Base-by-base conservation (phyloP, 2,888 invertebrate species). In the Aporophyla lueneburgensis region DNA sequence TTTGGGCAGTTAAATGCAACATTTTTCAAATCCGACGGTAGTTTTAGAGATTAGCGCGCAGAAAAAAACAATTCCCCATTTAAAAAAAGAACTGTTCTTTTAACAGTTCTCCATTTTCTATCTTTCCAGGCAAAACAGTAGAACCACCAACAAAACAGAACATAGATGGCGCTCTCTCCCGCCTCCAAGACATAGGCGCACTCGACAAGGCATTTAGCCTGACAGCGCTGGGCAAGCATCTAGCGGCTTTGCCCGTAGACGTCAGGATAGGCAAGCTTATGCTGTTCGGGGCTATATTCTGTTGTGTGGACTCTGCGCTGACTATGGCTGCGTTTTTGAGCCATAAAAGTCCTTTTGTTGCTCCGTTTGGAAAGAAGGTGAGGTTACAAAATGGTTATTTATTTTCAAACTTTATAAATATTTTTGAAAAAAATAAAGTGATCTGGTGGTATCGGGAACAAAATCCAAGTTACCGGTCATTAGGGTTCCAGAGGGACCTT, bases 201-300 rank as follows among this genome's bases (percentile, higher is more conserved):
- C 93, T 99, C 71, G 98, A 99, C 95, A 97, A 97, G 71, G 96
- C 97, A 0, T 97, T 97, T 85, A 97, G 97, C 80, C 96, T 99
- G 73, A 99, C 99, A 0, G 98, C 99, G 0, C 94, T 99, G 10
- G 99, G 99, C 0, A 98, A 98, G 84, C 99, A 99, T 93, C 96
- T 99, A 71, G 98, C 99, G 0, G 98, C 98, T 0, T 93, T 99
- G 75, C 99, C 99, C 0, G 98, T 99, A 0, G 99, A 99, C 91
- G 98, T 98, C 5, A 97, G 98, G 86, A 98, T 99, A 87, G 99
- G 99, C n/a, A 99, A 99, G 91, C 97, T 99, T 84, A 98, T 99
- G 97, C 93, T 99, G 12, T 98, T 98, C 89, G 99, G 99, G 0
- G 98, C 99, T 19, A 98, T 99, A 80, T 98, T 99, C 92, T 98